Percentiles rank a stretch among this genome's conserved stretches.
Evolutionary conservation across 2,797 vertebrate genomes (phyloP).

Genomic region (Pteropus rufus): DNA sequence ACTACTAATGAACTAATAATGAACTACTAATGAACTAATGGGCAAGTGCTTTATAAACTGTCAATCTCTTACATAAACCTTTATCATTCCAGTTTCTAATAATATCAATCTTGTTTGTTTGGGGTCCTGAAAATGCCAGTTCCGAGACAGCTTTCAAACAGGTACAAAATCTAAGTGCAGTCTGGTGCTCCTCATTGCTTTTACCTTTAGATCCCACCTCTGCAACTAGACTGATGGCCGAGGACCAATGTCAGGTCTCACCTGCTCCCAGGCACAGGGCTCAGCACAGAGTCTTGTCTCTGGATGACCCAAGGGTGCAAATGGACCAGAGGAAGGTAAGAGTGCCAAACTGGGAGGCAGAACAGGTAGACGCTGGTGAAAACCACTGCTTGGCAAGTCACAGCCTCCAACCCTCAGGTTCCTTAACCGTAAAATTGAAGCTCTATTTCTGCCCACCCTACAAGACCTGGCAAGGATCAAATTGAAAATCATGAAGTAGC

Average conservation of each 20-base stretch:
- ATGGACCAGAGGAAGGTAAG: not conserved
- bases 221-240: not conserved
- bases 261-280: accelerated
- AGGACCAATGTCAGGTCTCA: not conserved
- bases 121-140: not conserved
- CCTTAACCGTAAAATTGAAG: not conserved
- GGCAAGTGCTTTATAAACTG: not conserved
- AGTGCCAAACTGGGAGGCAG: not conserved
- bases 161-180: not conserved
- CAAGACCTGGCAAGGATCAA: not conserved
- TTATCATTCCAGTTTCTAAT: not conserved
- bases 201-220: too few species aligned
- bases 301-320: too few species aligned
- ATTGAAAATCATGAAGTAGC: not conserved
- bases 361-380: not conserved
- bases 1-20: not conserved
- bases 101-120: not conserved
- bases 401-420: accelerated
- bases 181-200: accelerated
- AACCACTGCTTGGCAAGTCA: not conserved
- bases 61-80: not conserved
- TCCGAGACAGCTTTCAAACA: not conserved
- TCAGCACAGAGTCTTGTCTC: not conserved
- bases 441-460: not conserved
- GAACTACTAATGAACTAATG: not conserved